Percentiles rank a stretch among this genome's conserved stretches.
Conservation (phyloP, 2,113 vertebrate species). For the Lepus timidus region DNA sequence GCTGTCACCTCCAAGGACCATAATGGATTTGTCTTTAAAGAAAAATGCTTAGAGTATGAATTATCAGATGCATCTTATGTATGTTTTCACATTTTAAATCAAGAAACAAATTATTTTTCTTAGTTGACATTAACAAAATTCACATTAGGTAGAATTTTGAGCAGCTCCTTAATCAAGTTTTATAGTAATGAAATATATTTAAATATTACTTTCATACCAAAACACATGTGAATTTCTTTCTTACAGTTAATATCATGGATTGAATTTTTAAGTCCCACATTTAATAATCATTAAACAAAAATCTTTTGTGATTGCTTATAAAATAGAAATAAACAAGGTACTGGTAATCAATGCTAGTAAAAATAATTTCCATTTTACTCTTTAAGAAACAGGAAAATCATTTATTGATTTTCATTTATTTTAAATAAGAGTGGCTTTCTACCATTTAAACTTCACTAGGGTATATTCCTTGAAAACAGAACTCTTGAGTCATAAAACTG, state of each 20-base stretch:
- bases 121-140: constrained; percentile 61
- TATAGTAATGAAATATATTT: constrained; percentile 47
- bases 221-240: constrained; percentile 53
- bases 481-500: constrained; percentile 48
- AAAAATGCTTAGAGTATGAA: constrained; percentile 24
- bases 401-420: constrained; percentile 62
- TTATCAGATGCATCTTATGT: constrained; percentile 63
- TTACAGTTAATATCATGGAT: neutral
- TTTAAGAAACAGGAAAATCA: constrained; percentile 34
- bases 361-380: constrained; percentile 48
- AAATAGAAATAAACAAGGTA: constrained; percentile 39
- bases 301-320: constrained; percentile 35
- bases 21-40: constrained; percentile 59
- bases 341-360: constrained; percentile 44
- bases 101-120: constrained; percentile 64
- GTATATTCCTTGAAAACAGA: constrained; percentile 46
- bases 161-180: constrained; percentile 15
- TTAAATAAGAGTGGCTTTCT: constrained; percentile 45
- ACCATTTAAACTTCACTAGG: neutral
- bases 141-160: neutral
- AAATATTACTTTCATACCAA: constrained; percentile 45
- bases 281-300: constrained; percentile 53
- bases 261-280: constrained; percentile 42
- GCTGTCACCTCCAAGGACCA: constrained; percentile 61
- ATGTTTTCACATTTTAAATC: constrained; percentile 19